Evolutionary conservation across 1,140 invertebrate species (phyloP).

Genomic region (Sinonovacula constricta): DNA sequence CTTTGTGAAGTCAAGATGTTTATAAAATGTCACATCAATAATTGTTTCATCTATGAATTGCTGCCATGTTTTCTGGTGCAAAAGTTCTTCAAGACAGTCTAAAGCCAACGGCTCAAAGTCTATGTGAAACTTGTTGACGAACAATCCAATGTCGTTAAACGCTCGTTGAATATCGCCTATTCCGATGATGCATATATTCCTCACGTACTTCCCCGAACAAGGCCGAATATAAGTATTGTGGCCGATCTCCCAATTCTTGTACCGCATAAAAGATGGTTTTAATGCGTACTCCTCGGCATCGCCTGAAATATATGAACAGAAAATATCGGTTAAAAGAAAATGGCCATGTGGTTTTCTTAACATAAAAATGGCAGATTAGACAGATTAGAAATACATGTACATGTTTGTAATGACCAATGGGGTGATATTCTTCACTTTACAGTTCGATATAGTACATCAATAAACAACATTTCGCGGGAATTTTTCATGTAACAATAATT

Average conservation of each 20-base stretch:
- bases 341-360: too few relatives aligned
- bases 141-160: slow-evolving; percentile 60
- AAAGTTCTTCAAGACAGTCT: slow-evolving; percentile 68
- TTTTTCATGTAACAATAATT: too few relatives aligned
- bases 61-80: slow-evolving; percentile 56
- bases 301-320: neutral
- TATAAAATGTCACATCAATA: slow-evolving; percentile 55
- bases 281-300: slow-evolving; percentile 11
- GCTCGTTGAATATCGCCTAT: slow-evolving; percentile 67
- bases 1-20: slow-evolving; percentile 56
- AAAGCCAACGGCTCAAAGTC: slow-evolving; percentile 59
- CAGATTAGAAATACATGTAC: too few relatives aligned
- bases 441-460: too few relatives aligned
- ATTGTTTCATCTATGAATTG: slow-evolving; percentile 39
- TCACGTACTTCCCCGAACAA: slow-evolving; percentile 59
- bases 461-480: too few relatives aligned
- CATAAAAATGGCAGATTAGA: too few relatives aligned
- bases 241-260: slow-evolving; percentile 65
- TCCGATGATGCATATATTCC: slow-evolving; percentile 71
- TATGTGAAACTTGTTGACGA: slow-evolving; percentile 70
- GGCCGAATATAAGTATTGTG: slow-evolving; percentile 41
- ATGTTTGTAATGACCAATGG: too few relatives aligned
- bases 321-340: neutral
- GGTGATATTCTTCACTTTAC: too few relatives aligned
- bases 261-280: slow-evolving; percentile 64